These are phyloP conservation scores for Pogonocherus hispidulus DNA, from an alignment of 2,888 invertebrate species.

Conservation along the genomic window DNA sequence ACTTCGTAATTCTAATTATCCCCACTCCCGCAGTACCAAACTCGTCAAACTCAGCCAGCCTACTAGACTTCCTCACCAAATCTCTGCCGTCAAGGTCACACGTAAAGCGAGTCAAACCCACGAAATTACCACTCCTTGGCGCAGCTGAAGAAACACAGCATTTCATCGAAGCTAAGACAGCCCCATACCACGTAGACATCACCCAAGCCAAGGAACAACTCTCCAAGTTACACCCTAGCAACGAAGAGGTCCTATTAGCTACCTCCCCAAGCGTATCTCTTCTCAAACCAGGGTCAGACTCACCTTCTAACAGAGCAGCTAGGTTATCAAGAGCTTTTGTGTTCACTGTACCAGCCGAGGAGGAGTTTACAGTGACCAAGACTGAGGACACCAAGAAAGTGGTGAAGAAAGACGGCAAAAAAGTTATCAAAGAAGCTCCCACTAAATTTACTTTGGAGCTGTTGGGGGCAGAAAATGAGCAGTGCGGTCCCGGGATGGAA, in stretches of 20 bases:
- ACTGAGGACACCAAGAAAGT: constrained; percentile 51
- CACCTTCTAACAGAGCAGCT: constrained; percentile 6
- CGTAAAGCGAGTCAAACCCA: constrained; percentile 44
- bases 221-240: constrained; percentile 57
- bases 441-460: constrained; percentile 70
- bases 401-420: constrained; percentile 54
- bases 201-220: constrained; percentile 57
- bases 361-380: constrained; percentile 50
- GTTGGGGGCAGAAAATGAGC: constrained; percentile 76
- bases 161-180: constrained; percentile 77
- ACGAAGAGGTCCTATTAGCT: constrained; percentile 58
- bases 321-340: constrained; percentile 57
- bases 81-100: constrained; percentile 54
- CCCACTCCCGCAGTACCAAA: constrained; percentile 44
- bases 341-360: constrained; percentile 58
- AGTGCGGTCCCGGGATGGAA: constrained; percentile 81
- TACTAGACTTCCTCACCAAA: constrained; percentile 62
- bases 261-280: constrained; percentile 57
- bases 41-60: constrained; percentile 34
- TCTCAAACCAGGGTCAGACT: constrained; percentile 44
- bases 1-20: constrained; percentile 78
- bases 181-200: constrained; percentile 79
- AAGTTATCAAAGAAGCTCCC: constrained; percentile 47
- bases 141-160: constrained; percentile 66
- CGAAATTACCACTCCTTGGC: constrained; percentile 38